Conservation (phyloP, 2,797 vertebrate genomes). For the Myotis pilosus region DNA sequence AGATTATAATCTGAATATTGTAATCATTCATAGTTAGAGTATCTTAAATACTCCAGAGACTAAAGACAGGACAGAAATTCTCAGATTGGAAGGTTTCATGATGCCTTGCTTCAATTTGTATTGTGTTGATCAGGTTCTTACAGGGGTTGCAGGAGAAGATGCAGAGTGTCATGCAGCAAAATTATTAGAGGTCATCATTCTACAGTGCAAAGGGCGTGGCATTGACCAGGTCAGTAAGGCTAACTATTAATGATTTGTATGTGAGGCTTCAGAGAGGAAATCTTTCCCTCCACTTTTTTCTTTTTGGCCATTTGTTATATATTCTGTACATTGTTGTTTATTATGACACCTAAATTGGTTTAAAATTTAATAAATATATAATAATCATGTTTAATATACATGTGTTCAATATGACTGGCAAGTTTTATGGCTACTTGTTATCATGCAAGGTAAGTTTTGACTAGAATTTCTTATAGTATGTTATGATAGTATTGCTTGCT, state of each 20-base stretch:
- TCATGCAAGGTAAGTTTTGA: not conserved
- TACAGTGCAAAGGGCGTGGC: conserved; percentile 98
- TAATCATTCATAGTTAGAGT: not conserved
- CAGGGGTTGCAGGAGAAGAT: conserved; percentile 98
- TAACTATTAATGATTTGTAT: not conserved
- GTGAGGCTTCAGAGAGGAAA: not conserved
- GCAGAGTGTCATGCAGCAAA: conserved; percentile 99
- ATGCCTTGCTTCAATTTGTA: not conserved
- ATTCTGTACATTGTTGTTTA: not conserved
- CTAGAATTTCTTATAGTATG: not conserved
- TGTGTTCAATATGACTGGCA: not conserved
- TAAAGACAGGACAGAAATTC: not conserved
- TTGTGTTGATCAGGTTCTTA: conserved; percentile 89
- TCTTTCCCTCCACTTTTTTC: not conserved
- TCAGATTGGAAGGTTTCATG: not conserved
- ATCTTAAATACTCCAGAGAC: not conserved
- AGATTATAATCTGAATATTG: not conserved
- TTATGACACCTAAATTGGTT: not conserved
- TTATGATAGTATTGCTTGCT: not conserved
- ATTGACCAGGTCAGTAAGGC: conserved; percentile 94
- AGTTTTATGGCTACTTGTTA: conserved; percentile 26
- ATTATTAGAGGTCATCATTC: conserved; percentile 95
- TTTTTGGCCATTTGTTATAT: not conserved
- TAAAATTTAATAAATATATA: conserved; percentile 5
- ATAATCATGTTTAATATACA: not conserved